Conservation (phyloP, 2,888 invertebrate species). For the Trypoxylon attenuatum region DNA sequence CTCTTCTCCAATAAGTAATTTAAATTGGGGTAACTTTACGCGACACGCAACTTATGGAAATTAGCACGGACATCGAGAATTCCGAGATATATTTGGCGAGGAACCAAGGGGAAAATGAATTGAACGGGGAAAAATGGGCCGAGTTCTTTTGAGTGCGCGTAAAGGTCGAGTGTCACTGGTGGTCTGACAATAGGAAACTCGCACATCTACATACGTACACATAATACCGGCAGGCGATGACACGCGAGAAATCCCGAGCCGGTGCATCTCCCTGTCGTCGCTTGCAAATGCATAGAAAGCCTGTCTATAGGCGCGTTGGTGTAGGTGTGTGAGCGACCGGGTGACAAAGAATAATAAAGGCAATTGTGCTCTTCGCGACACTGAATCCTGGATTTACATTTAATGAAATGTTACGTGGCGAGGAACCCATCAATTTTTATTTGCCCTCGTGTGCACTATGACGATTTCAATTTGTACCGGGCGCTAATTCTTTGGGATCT, state of each 20-base stretch:
- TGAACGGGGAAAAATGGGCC: slow-evolving; percentile 12
- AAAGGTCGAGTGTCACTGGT: slow-evolving; percentile 33
- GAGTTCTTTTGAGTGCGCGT: slow-evolving; percentile 4
- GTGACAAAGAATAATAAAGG: slow-evolving; percentile 52
- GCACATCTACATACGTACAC: slow-evolving; percentile 29
- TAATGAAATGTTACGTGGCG: too few relatives aligned
- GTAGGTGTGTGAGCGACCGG: too few relatives aligned
- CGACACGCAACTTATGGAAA: too few relatives aligned
- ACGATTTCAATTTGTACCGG: too few relatives aligned
- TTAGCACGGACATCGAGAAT: too few relatives aligned
- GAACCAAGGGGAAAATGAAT: slow-evolving; percentile 6
- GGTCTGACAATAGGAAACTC: slow-evolving; percentile 22
- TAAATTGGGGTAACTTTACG: neutral
- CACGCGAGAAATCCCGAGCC: slow-evolving; percentile 34
- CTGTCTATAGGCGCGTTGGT: slow-evolving; percentile 3
- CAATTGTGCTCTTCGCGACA: slow-evolving; percentile 26
- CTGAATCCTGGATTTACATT: slow-evolving; percentile 6
- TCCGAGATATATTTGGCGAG: too few relatives aligned
- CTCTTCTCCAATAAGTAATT: neutral
- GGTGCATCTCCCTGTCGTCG: slow-evolving; percentile 45
- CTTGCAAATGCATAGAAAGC: slow-evolving; percentile 54
- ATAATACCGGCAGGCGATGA: slow-evolving; percentile 40
- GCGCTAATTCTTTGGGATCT: neutral
- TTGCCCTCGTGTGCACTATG: too few relatives aligned
- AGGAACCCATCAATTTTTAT: too few relatives aligned